A percentile compares a stretch with the other conserved stretches of the same genome.
These are phyloP conservation scores for Hydractinia echinata DNA, from an alignment of 30 jellyfish, hydroid and myxozoan genomes.

Conservation along the genomic window DNA sequence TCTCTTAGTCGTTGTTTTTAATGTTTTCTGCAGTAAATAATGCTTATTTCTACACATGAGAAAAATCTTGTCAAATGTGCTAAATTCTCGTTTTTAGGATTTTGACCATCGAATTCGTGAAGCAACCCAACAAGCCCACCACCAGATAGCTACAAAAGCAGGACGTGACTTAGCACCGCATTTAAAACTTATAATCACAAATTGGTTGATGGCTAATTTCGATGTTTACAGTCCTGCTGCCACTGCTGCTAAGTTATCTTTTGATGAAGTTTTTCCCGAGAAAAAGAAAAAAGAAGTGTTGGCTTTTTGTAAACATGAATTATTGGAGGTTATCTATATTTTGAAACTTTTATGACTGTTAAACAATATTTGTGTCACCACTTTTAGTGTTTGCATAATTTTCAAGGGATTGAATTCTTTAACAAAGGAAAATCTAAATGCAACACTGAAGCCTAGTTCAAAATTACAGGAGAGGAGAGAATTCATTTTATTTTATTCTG, in stretches of 20 bases:
- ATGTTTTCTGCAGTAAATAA: too few relatives aligned
- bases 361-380: not conserved
- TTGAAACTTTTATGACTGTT: not conserved
- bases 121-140: slow-evolving; percentile 65
- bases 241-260: slow-evolving; percentile 52
- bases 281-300: slow-evolving; percentile 56
- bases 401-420: too few relatives aligned
- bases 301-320: slow-evolving; percentile 60
- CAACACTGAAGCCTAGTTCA: too few relatives aligned
- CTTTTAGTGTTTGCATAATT: not conserved
- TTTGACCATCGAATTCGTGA: slow-evolving; percentile 90
- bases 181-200: slow-evolving; percentile 45
- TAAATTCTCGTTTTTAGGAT: slow-evolving; percentile 43
- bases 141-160: slow-evolving; percentile 50
- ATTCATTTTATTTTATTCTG: too few relatives aligned
- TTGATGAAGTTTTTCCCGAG: slow-evolving; percentile 53
- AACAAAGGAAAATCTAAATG: too few relatives aligned
- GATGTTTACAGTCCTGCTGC: slow-evolving; percentile 68
- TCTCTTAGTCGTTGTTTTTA: too few relatives aligned
- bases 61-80: not conserved
- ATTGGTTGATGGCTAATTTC: slow-evolving; percentile 69
- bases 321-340: slow-evolving; percentile 40
- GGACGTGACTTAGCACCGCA: slow-evolving; percentile 74
- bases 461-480: too few relatives aligned
- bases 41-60: too few relatives aligned